A percentile compares a stretch with the other conserved stretches of the same genome.
Evolutionary conservation across 1,140 invertebrate genomes (phyloP).

Genomic region (Trissolcus basalis): DNA sequence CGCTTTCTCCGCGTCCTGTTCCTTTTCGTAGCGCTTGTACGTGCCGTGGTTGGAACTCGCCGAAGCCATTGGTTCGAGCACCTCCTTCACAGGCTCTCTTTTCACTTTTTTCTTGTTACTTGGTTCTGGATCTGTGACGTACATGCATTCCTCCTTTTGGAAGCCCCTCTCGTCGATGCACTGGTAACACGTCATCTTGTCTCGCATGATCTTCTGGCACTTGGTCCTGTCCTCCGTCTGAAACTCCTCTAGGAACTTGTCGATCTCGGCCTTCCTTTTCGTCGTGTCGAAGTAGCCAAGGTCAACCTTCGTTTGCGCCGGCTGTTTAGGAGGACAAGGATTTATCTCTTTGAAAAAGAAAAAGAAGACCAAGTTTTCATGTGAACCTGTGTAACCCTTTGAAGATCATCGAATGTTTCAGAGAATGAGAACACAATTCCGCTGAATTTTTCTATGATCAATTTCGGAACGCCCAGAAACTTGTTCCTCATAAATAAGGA

Average conservation of each 20-base stretch:
- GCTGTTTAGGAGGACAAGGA: constrained; percentile 31
- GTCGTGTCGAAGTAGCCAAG: constrained; percentile 59
- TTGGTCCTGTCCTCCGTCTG: constrained; percentile 81
- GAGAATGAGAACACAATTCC: no score
- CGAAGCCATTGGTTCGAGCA: constrained; percentile 43
- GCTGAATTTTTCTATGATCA: no score
- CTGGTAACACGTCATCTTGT: constrained; percentile 85
- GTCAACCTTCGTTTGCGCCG: constrained; percentile 49
- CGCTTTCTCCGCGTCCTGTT: constrained; percentile 40
- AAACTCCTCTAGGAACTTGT: constrained; percentile 82
- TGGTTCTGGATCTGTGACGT: constrained; percentile 76
- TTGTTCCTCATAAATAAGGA: no score
- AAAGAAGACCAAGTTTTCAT: constrained; percentile 9
- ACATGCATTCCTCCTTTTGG: constrained; percentile 86
- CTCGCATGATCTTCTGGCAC: constrained; percentile 82
- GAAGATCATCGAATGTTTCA: constrained; percentile 2
- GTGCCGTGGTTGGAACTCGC: constrained; percentile 43
- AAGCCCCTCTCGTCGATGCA: constrained; percentile 81
- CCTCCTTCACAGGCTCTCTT: constrained; percentile 27
- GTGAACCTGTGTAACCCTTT: constrained; percentile 25
- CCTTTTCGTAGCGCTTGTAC: constrained; percentile 24
- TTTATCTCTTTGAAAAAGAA: constrained; percentile 41
- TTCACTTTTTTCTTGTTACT: constrained; percentile 43
- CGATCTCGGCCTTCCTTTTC: constrained; percentile 78
- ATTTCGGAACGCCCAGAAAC: no score